These are phyloP conservation scores for Otocyon megalotis DNA, from an alignment of 2,113 vertebrate genomes.

Conservation along the genomic window DNA sequence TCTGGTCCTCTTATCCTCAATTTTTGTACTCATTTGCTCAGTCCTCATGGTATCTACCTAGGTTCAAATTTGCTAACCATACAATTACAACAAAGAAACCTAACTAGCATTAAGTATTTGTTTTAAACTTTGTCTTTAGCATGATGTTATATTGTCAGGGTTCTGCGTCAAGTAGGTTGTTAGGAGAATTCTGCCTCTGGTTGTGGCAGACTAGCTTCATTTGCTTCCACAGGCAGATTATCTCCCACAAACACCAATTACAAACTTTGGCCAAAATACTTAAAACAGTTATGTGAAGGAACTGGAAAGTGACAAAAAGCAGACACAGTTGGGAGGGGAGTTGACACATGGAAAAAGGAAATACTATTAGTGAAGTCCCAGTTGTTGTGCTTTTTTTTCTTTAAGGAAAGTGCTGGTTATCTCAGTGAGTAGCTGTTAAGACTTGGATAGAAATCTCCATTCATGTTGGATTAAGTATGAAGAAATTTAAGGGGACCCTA, in stretches of 20 bases:
- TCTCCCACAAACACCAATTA: not conserved
- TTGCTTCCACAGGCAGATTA: not conserved
- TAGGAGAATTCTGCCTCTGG: not conserved
- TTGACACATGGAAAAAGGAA: not conserved
- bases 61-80: constrained; percentile 24
- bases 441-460: not conserved
- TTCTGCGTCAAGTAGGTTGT: constrained; percentile 29
- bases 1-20: not conserved
- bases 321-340: not conserved
- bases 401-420: not conserved
- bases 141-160: not conserved
- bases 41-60: not conserved
- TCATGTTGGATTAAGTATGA: constrained; percentile 15
- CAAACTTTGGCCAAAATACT: not conserved
- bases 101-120: constrained; percentile 13
- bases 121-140: constrained; percentile 23
- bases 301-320: not conserved
- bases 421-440: not conserved
- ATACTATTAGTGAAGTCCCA: not conserved
- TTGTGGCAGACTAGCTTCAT: not conserved
- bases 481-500: not conserved
- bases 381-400: not conserved
- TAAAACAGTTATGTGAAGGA: not conserved
- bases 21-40: constrained; percentile 9
- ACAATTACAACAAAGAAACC: constrained; percentile 18